Conservation (phyloP, 2,797 vertebrate species). For the Paguma larvata region DNA sequence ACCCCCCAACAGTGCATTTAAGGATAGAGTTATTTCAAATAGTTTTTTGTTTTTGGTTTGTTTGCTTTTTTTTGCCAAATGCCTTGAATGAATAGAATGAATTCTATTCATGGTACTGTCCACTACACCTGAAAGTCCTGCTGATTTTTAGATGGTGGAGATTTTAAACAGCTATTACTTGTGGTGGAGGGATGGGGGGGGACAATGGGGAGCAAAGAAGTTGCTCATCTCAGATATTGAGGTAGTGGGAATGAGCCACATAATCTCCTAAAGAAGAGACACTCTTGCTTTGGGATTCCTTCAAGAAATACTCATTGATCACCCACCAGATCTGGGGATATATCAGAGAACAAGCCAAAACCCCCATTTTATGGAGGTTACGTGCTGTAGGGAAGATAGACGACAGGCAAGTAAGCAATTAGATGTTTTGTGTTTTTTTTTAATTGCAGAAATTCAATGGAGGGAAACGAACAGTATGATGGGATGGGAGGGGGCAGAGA, state of each 20-base stretch:
- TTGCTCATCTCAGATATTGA: background rate
- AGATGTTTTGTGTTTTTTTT: too few species aligned
- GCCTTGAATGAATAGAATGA: background rate
- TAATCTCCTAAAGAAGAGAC: background rate
- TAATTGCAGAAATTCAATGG: background rate
- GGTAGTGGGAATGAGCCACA: background rate
- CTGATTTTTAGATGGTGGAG: background rate
- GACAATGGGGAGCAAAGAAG: fast-evolving
- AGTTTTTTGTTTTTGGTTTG: background rate
- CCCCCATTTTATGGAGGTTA: background rate
- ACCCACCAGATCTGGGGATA: background rate
- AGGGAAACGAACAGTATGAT: background rate
- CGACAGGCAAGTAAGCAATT: background rate
- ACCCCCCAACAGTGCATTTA: background rate
- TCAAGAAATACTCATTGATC: background rate
- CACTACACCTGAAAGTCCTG: background rate
- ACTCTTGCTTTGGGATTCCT: background rate
- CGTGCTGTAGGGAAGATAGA: background rate
- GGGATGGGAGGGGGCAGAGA: too few species aligned
- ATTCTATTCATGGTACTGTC: background rate
- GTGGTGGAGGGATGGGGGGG: too few species aligned
- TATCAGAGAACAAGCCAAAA: background rate
- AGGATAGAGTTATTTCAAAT: background rate
- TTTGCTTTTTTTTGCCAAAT: background rate
- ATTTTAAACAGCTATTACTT: background rate